Evolutionary conservation across 1,140 invertebrate genomes (phyloP).

Genomic region (Macrocentrus cingulum): DNA sequence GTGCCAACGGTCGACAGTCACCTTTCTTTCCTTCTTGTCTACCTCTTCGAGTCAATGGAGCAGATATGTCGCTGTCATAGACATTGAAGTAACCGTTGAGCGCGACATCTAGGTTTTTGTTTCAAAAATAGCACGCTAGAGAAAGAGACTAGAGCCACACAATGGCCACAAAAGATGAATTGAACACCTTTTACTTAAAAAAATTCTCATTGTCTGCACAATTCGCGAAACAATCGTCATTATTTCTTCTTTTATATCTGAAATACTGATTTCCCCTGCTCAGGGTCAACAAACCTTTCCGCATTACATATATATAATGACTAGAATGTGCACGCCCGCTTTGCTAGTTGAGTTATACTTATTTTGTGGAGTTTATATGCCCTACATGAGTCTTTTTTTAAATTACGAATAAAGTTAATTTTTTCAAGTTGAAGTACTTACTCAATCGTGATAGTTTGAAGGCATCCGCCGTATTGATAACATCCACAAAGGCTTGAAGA

Average conservation of each 20-base stretch:
- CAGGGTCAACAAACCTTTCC: too few relatives aligned
- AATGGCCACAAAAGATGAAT: too few relatives aligned
- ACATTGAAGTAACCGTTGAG: background rate
- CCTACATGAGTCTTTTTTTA: background rate
- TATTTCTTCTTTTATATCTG: too few relatives aligned
- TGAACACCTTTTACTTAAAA: too few relatives aligned
- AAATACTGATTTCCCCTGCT: too few relatives aligned
- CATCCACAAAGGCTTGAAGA: slow-evolving; percentile 82
- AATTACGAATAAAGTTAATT: background rate
- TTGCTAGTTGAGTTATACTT: too few relatives aligned
- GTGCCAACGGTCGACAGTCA: slow-evolving; percentile 7
- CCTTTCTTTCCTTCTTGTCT: background rate
- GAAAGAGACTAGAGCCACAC: background rate
- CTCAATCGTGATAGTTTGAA: slow-evolving; percentile 86
- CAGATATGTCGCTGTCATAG: slow-evolving; percentile 4
- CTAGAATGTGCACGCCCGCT: too few relatives aligned
- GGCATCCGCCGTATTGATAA: slow-evolving; percentile 90
- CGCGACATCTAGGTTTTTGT: slow-evolving; percentile 14
- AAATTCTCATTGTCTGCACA: too few relatives aligned
- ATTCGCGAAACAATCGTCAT: too few relatives aligned
- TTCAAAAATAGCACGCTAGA: slow-evolving; percentile 3
- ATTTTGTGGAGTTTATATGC: too few relatives aligned
- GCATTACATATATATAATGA: too few relatives aligned
- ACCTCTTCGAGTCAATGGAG: slow-evolving; percentile 12
- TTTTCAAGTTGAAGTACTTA: slow-evolving; percentile 62